phyloP scores from a whole-genome alignment of 2,888 invertebrate genomes.

The Chalcosyrphus nemorum region DNA sequence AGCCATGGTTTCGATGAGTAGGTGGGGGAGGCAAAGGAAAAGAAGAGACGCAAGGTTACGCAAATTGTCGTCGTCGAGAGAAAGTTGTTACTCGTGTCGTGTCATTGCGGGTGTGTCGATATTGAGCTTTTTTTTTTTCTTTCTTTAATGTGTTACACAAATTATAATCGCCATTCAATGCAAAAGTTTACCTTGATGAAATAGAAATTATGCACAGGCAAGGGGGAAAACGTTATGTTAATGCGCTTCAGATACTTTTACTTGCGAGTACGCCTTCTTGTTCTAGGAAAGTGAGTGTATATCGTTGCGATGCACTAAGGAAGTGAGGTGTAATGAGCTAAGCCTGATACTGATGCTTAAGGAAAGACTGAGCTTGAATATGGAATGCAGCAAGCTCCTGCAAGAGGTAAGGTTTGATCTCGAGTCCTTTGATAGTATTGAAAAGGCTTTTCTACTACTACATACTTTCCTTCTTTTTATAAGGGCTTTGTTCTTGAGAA shows the following conservation, averaged over 20 bases:
- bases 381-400: too few relatives aligned
- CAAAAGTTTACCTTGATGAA: slow-evolving; percentile 35
- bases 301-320: too few relatives aligned
- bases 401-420: too few relatives aligned
- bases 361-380: too few relatives aligned
- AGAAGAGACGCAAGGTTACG: slow-evolving; percentile 58
- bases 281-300: too few relatives aligned
- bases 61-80: slow-evolving; percentile 57
- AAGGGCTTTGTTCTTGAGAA: too few relatives aligned
- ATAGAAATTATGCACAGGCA: slow-evolving; percentile 2
- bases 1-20: slow-evolving; percentile 14
- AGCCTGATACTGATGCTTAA: too few relatives aligned
- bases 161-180: slow-evolving; percentile 35
- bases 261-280: too few relatives aligned
- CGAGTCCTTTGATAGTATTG: too few relatives aligned
- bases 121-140: background rate
- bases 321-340: too few relatives aligned
- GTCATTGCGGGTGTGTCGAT: slow-evolving; percentile 45
- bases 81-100: slow-evolving; percentile 47
- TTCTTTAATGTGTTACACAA: slow-evolving; percentile 8
- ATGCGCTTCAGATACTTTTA: slow-evolving; percentile 33
- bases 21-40: slow-evolving; percentile 46
- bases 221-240: slow-evolving; percentile 31
- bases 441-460: too few relatives aligned
- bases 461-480: too few relatives aligned